These are phyloP conservation scores for Heliocidaris erythrogramma DNA, from an alignment of 35 echinoderm and acorn worm genomes.

Conservation along the genomic window DNA sequence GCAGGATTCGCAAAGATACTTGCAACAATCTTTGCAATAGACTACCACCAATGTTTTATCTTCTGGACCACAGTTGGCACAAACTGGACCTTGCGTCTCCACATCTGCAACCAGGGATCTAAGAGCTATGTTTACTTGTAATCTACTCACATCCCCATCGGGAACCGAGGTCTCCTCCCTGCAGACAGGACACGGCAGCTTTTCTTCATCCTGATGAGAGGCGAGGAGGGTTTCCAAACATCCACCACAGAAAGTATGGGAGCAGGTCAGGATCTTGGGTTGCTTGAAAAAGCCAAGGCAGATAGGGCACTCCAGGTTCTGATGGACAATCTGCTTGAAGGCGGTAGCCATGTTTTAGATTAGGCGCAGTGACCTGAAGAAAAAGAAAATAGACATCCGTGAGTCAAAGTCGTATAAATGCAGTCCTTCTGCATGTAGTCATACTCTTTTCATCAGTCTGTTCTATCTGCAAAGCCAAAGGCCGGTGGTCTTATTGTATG, in stretches of 20 bases:
- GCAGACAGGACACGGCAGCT: too few species aligned
- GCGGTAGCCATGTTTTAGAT: too few species aligned
- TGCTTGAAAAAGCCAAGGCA: not conserved
- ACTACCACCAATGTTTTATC: not conserved
- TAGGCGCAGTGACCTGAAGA: too few species aligned
- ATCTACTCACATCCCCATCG: not conserved
- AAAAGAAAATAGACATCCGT: too few species aligned
- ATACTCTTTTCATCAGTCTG: too few species aligned
- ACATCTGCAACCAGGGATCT: not conserved
- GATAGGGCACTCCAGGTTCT: too few species aligned
- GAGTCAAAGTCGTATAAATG: too few species aligned
- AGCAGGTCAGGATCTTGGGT: not conserved
- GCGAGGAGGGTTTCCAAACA: not conserved
- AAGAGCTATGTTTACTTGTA: not conserved
- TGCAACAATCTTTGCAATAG: not conserved
- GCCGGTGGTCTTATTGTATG: too few species aligned
- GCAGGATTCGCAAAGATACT: not conserved
- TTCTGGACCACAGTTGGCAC: not conserved
- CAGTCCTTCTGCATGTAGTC: too few species aligned
- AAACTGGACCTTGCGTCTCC: not conserved
- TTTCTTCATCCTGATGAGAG: not conserved
- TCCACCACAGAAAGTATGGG: not conserved
- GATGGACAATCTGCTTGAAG: not conserved
- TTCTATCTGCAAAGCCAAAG: too few species aligned
- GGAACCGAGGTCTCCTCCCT: not conserved